Evolutionary conservation across 1,140 invertebrate genomes (phyloP).

Genomic region (Cydia fagiglandana): DNA sequence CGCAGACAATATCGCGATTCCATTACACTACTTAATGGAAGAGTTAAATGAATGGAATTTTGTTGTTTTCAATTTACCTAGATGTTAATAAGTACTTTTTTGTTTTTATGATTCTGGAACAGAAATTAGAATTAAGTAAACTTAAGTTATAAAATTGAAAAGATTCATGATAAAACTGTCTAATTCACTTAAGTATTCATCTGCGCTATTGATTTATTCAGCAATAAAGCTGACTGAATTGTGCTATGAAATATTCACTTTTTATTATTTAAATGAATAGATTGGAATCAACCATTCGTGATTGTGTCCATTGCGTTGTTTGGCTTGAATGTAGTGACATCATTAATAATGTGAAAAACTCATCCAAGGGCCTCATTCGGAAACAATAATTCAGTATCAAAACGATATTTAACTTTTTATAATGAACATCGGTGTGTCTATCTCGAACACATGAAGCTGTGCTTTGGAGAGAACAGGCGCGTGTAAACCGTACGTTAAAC

Average conservation of each 20-base stretch:
- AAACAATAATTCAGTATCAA: background rate
- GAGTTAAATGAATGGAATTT: background rate
- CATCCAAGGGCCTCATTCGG: constrained; percentile 48
- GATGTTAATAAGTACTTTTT: background rate
- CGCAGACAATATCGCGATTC: constrained; percentile 18
- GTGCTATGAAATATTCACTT: constrained; percentile 28
- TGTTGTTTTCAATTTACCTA: background rate
- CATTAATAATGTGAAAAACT: constrained; percentile 72
- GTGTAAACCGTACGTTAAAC: too few species aligned
- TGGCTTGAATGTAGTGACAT: constrained; percentile 62
- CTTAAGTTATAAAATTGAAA: background rate
- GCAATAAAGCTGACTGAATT: background rate
- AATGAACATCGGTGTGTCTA: background rate
- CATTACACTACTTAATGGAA: constrained; percentile 18
- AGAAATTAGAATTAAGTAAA: background rate
- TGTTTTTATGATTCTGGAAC: background rate
- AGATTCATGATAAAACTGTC: background rate
- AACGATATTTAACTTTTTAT: background rate
- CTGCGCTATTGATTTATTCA: constrained; percentile 3
- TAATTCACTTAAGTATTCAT: constrained; percentile 8
- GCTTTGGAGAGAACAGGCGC: too few species aligned
- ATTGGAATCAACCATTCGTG: constrained; percentile 64
- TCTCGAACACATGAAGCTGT: too few species aligned
- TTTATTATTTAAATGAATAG: constrained; percentile 42
- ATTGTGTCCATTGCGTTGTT: constrained; percentile 56